A percentile compares a stretch with the other conserved stretches of the same genome.
phyloP scores from a whole-genome alignment of 2,797 vertebrate genomes.

The Chaetophractus vellerosus region DNA sequence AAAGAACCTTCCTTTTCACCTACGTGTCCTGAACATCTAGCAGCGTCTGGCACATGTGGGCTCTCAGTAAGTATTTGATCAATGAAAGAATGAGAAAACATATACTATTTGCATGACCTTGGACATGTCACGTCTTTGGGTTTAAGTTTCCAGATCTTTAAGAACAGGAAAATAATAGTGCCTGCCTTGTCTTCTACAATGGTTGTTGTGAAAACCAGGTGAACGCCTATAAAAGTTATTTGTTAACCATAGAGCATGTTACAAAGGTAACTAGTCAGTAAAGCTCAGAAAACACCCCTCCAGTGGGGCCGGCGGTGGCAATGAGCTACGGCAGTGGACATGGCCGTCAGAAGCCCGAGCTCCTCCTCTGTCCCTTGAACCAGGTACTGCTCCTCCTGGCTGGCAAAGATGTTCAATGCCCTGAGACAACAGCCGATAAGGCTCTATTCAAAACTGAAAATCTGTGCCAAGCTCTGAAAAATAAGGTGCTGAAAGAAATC shows the following conservation, averaged over 20 bases:
- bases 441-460: constrained; percentile 41
- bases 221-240: not conserved
- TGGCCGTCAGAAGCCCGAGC: not conserved
- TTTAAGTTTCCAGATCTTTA: not conserved
- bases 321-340: not conserved
- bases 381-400: not conserved
- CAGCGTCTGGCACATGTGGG: not conserved
- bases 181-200: not conserved
- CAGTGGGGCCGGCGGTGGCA: not conserved
- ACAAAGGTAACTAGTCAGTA: not conserved
- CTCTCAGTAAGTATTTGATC: not conserved
- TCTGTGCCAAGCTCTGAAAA: constrained; percentile 16
- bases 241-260: not conserved
- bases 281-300: not conserved
- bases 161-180: not conserved
- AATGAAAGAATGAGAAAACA: not conserved
- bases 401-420: not conserved
- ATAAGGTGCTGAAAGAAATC: too few relatives aligned
- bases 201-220: not conserved
- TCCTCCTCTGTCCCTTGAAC: not conserved
- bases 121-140: not conserved
- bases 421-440: not conserved
- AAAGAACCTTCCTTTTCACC: not conserved
- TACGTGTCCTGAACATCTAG: not conserved
- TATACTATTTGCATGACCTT: not conserved